Evolutionary conservation across 2,888 invertebrate genomes (phyloP), one percentile per base, ranked within the genome.

Genomic region (Elaeidobius kamerunicus): DNA sequence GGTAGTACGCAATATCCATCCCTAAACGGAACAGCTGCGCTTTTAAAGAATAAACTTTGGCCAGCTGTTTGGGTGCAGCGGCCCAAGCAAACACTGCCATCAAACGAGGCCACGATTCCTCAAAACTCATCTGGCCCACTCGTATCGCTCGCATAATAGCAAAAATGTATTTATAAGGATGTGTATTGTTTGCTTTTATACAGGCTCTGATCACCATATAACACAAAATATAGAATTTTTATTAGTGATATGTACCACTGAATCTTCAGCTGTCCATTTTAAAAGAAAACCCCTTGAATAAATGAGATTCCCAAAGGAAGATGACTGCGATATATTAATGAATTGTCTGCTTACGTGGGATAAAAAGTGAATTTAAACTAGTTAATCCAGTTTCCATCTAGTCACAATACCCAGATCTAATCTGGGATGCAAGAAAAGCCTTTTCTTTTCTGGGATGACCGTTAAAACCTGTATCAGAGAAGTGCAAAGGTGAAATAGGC

Each of bases 21-120:
- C 52, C 50, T 17, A 50, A 55, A 56, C 52, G 60, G 66, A 72
- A 71, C 73, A 73, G 73, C 73, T 73, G 73, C 73, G 66, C 66
- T 52, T 51, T 68, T 70, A 69, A 68, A 72, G 73, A 73, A 73
- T 73, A 73, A 72, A 73, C 71, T 72, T 69, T 69, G 69, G 72
- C 73, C 73, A 73, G 73, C 73, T 73, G 73, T 73, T 73, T 69
- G 65, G 47, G 41, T 61, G 63, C 65, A 68, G 63, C 60, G 60
- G 67, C 56, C 65, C 68, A 60, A 50, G 52, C 55, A 55, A 64
- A 60, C 58, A 55, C 34, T 49, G 49, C 44, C 52, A 43, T 38
- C 57, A 49, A 50, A 49, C 30, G 40, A 52, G 58, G 55, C 56
- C 49, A 30, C 55, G 46, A 50, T 55, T 42, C 39, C 52, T 54